Evolutionary conservation across 1,140 invertebrate genomes (phyloP), one percentile per base, ranked within the genome.

Genomic region (Muscidifurax raptorellus): DNA sequence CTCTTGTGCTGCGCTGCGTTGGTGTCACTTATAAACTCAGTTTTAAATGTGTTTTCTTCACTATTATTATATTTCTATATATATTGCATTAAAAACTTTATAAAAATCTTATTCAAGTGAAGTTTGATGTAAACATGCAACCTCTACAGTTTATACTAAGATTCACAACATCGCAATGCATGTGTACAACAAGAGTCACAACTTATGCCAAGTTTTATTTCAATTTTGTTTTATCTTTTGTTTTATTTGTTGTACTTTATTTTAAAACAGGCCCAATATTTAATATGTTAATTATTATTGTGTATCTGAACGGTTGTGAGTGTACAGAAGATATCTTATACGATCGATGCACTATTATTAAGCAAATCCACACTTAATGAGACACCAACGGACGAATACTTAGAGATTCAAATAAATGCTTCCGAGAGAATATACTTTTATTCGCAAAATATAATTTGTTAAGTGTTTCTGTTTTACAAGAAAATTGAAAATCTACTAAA

Each of bases 201-300:
- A 83, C 71, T 40, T 22, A 30, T 30, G 66, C 27, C 28, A 77
- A 69, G 25, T 86, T 81, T 83, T 32, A 67, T 84, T 86, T 64
- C 67, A 27, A 66, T 74, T 78, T 84, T 52, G 52, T 79, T 69
- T 59, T 72, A 69, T 69, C 27, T 69, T 28, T 69, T 69, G 40
- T 66, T 79, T 80, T 79, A 69, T 67, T 74, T 80, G 25, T 81
- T 52, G 36, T 80, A 76, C 18, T 76, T 84, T n/a, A 84, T 76
- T 80, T 81, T 85, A 82, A 82, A 88, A 64, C 86, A 87, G 86
- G 89, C 90, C 89, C 90, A 90, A 90, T 90, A 91, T 92, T 91
- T 89, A 92, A 91, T 91, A 90, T 91, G 88, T 91, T 91, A 85
- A 91, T n/a, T 90, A 91, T 89, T 91, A 91, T 91, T 91, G 86